Evolutionary conservation across 2,797 vertebrate species (phyloP).

Genomic region (Argya squamiceps): DNA sequence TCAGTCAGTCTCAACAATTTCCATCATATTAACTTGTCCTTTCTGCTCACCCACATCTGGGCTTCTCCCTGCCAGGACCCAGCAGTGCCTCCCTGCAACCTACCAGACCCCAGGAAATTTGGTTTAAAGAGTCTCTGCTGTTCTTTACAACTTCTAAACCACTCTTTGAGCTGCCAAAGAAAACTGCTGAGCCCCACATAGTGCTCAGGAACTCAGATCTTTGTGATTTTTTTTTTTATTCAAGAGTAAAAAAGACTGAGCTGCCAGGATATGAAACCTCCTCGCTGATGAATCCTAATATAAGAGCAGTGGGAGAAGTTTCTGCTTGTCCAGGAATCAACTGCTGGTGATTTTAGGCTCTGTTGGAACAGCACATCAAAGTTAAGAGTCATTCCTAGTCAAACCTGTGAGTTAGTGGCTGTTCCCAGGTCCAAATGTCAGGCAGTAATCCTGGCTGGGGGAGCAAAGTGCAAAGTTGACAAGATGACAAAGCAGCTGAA

Average conservation of each 20-base stretch:
- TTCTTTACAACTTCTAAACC: background rate
- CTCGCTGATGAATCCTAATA: background rate
- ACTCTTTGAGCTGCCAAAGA: background rate
- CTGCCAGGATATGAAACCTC: background rate
- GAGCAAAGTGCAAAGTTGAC: background rate
- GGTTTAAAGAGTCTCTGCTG: background rate
- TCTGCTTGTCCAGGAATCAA: background rate
- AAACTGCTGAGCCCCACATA: fast-evolving
- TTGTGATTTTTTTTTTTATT: background rate
- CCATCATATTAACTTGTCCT: background rate
- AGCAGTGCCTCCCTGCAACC: background rate
- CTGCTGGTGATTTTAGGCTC: background rate
- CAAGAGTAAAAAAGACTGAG: background rate
- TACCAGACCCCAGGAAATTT: background rate
- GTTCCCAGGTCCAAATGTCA: background rate
- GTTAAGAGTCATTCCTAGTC: background rate
- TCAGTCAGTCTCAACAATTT: background rate
- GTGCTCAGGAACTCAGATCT: background rate
- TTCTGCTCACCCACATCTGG: background rate
- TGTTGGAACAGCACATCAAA: background rate
- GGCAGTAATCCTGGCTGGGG: background rate
- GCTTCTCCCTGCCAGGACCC: background rate
- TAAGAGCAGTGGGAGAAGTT: background rate
- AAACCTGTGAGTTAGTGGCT: background rate
- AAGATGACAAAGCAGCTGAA: background rate